phyloP scores from a whole-genome alignment of 2,888 invertebrate genomes.

The Melipona bicolor region DNA sequence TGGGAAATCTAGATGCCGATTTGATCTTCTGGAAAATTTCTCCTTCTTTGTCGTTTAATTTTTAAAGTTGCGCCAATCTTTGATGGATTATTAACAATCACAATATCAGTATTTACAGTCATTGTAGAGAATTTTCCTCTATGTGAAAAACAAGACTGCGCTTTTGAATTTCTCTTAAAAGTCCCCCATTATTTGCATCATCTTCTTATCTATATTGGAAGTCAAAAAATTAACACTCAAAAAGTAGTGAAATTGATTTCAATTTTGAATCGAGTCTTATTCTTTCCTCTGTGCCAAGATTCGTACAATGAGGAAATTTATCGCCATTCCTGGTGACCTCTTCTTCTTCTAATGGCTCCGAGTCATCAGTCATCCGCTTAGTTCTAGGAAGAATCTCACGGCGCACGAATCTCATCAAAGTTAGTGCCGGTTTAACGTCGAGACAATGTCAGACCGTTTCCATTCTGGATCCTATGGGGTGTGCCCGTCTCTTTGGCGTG shows the following conservation, averaged over 20 bases:
- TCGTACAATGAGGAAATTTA: constrained; percentile 6
- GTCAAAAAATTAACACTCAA: not conserved
- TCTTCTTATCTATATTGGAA: too few relatives aligned
- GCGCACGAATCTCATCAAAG: constrained; percentile 72
- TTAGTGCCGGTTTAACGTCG: constrained; percentile 76
- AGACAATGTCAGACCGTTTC: constrained; percentile 71
- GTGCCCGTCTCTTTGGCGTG: constrained; percentile 32
- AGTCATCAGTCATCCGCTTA: constrained; percentile 70
- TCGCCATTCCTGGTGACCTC: not conserved
- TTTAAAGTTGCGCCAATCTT: too few relatives aligned
- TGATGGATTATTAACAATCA: too few relatives aligned
- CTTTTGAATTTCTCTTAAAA: too few relatives aligned
- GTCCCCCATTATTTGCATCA: too few relatives aligned
- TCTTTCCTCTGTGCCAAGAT: not conserved
- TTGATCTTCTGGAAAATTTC: not conserved
- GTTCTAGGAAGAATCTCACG: constrained; percentile 60
- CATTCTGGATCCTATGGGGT: constrained; percentile 53
- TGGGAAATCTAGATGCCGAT: not conserved
- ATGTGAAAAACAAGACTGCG: too few relatives aligned
- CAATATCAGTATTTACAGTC: too few relatives aligned
- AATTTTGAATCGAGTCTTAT: too few relatives aligned
- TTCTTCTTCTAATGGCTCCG: not conserved
- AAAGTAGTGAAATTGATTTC: too few relatives aligned
- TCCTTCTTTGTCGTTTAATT: too few relatives aligned
- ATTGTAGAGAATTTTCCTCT: too few relatives aligned